Conservation (phyloP, 2,113 vertebrate species). For the Engraulis encrasicolus region DNA sequence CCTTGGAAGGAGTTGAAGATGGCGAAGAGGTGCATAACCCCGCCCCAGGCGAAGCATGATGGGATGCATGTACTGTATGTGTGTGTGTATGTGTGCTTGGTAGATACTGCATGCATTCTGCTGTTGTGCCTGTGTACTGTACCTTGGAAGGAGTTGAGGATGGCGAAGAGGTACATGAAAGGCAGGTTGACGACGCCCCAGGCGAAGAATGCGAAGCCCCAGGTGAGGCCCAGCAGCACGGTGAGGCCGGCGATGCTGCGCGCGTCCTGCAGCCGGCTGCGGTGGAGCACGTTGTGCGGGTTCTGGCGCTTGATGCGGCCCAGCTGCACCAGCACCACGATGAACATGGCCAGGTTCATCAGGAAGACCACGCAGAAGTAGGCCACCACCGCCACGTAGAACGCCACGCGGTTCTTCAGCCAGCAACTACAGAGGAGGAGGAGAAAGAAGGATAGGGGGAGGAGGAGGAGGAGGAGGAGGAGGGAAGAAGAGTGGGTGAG, state of each 20-base stretch:
- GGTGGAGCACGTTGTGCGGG: constrained; percentile 83
- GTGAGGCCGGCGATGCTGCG: constrained; percentile 89
- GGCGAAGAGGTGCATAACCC: constrained; percentile 94
- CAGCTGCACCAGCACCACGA: constrained; percentile 93
- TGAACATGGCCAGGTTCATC: constrained; percentile 90
- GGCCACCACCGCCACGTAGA: constrained; percentile 91
- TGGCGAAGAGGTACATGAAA: constrained; percentile 94
- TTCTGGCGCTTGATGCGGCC: constrained; percentile 91
- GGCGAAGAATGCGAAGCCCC: constrained; percentile 95
- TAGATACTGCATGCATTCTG: neutral
- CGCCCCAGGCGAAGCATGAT: too few species aligned
- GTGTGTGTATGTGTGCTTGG: neutral
- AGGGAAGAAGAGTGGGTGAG: neutral
- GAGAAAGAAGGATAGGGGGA: neutral
- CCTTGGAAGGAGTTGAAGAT: constrained; percentile 96
- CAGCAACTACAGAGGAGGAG: constrained; percentile 79
- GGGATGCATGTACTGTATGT: too few species aligned
- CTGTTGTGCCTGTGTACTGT: constrained; percentile 10
- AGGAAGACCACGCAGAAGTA: constrained; percentile 91
- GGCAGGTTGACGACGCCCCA: constrained; percentile 85
- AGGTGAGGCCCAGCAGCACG: constrained; percentile 91
- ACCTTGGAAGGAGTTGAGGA: constrained; percentile 97
- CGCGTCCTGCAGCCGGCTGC: constrained; percentile 83
- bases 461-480: neutral
- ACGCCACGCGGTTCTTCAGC: constrained; percentile 87